Base-by-base conservation (phyloP, 2,113 vertebrate species). In the Noctilio leporinus region DNA sequence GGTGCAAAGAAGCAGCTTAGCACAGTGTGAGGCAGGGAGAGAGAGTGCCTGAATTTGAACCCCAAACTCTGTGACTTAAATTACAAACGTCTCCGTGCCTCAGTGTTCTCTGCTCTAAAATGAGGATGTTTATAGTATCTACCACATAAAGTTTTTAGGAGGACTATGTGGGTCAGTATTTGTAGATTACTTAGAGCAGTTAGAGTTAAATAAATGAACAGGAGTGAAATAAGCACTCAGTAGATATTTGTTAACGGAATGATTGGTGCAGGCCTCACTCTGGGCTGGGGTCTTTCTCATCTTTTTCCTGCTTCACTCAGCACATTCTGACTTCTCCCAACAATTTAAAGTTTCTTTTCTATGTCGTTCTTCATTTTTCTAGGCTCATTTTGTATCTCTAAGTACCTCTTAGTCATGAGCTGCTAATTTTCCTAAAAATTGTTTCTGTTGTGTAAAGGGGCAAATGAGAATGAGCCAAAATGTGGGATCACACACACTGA, bases 391-490 rank as follows among this genome's bases (percentile, higher is more conserved):
- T 70, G 17, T 28, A 57, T 77, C 53, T 76, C 64, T 69, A 22
- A 69, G 59, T 96, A 97, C 96, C 93, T 95, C 83, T 89, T 67
- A 30, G 35, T 95, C 92, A 92, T 0, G 62, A 97, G 47, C 94
- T 97, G 97, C 85, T 96, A 96, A 96, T 97, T 95, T 80, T 92
- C 91, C 65, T 91, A 70, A 96, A 97, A 97, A 69, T 47, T 88
- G 83, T 93, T 87, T 75, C 86, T 76, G 33, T 86, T 97, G 82
- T 89, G 94, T 69, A 92, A 95, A 97, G 95, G 93, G 35, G 47
- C 82, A 95, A 96, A 97, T 5, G 94, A 93, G 95, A 96, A 4
- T 9, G 57, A 95, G 87, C 82, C 20, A 81, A 97, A 97, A 91
- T 45, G 64, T 72, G 86, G 85, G 83, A 94, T 96, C 91, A 75